Evolutionary conservation across 2,888 invertebrate species (phyloP).

Genomic region (Anorthoa munda): DNA sequence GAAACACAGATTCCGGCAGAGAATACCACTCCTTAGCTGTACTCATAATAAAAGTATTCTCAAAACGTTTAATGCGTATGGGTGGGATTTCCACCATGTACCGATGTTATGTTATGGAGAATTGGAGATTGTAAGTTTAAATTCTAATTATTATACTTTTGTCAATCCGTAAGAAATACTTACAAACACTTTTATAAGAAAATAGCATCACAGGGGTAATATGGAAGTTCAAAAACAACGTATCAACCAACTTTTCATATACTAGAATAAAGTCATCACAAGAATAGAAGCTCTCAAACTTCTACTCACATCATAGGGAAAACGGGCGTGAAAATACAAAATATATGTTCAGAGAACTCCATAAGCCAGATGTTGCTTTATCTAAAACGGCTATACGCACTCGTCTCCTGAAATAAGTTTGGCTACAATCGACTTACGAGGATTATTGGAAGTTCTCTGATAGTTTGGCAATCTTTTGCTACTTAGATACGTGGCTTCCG

Average conservation of each 20-base stretch:
- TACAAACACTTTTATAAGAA: neutral
- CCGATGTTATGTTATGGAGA: no score
- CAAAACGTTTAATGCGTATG: no score
- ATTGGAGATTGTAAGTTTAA: no score
- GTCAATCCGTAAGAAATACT: no score
- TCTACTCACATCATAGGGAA: constrained; percentile 59
- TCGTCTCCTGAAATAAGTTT: constrained; percentile 73
- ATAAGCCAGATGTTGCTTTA: constrained; percentile 68
- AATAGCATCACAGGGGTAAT: neutral
- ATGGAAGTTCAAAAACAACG: neutral
- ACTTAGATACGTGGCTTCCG: constrained; percentile 82
- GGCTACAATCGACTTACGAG: constrained; percentile 82
- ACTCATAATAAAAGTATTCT: no score
- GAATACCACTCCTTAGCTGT: no score
- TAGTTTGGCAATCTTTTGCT: constrained; percentile 84
- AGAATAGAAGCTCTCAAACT: constrained; percentile 53
- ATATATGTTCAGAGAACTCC: constrained; percentile 60
- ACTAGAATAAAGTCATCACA: constrained; percentile 31
- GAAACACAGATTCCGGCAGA: no score
- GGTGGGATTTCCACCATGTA: no score
- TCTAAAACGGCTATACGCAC: constrained; percentile 66
- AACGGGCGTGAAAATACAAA: constrained; percentile 60
- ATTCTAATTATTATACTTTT: no score
- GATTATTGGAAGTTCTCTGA: constrained; percentile 84
- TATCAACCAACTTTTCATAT: constrained; percentile 28